phyloP scores from a whole-genome alignment of 2,888 invertebrate species.

The Pristionchus japonicus region DNA sequence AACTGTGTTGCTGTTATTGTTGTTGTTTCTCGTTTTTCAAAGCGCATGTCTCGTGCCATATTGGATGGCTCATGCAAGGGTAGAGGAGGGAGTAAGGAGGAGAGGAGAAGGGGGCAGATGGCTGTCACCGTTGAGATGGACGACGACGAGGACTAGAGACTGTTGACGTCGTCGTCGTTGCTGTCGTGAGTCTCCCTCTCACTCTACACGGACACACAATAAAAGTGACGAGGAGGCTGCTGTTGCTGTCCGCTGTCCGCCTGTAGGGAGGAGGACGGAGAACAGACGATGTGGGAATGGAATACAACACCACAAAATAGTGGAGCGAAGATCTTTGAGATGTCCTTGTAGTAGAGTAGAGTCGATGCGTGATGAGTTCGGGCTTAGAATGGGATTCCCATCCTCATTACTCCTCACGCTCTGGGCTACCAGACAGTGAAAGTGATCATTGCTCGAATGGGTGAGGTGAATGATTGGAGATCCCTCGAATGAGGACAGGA shows the following conservation, averaged over 20 bases:
- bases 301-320: not conserved
- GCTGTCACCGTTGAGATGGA: not conserved
- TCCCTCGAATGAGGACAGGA: not conserved
- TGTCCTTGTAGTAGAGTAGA: not conserved
- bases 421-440: no score
- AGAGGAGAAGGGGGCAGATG: not conserved
- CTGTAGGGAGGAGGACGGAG: no score
- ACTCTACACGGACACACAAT: not conserved
- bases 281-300: not conserved
- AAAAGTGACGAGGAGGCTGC: not conserved
- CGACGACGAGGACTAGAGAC: no score
- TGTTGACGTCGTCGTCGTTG: not conserved
- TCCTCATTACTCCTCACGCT: no score
- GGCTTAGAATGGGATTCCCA: not conserved
- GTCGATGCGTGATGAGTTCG: not conserved
- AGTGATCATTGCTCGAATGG: not conserved
- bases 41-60: not conserved
- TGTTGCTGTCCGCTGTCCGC: not conserved
- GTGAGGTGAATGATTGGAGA: not conserved
- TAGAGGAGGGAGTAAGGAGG: not conserved
- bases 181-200: not conserved
- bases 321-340: not conserved
- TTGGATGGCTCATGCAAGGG: not conserved
- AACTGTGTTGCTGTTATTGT: not conserved
- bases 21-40: not conserved